phyloP scores from a whole-genome alignment of 1,140 invertebrate species.

The Halotydeus destructor region DNA sequence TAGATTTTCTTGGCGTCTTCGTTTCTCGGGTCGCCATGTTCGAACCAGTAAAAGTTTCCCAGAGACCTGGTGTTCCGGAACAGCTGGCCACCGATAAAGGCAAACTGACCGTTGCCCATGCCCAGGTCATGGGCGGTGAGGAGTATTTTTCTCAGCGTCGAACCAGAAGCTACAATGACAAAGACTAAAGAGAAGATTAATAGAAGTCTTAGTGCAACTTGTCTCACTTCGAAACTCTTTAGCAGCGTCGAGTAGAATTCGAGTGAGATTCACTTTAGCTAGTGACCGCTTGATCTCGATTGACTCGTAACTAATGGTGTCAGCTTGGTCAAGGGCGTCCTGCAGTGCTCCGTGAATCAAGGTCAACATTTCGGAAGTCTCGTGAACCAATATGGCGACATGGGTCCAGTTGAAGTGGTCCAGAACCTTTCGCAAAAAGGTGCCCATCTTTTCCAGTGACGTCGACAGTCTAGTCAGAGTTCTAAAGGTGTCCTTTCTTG shows the following conservation, averaged over 20 bases:
- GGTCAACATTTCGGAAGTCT: conserved; percentile 4
- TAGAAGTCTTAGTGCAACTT: background rate
- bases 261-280: conserved; percentile 2
- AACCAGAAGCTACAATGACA: conserved; percentile 2
- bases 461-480: conserved; percentile 37
- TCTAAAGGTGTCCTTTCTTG: conserved; percentile 62
- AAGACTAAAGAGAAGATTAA: conserved; percentile 3
- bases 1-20: conserved; percentile 17
- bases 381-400: conserved; percentile 8
- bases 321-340: background rate
- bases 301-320: background rate
- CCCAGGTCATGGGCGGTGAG: conserved; percentile 13
- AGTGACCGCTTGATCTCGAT: conserved; percentile 8
- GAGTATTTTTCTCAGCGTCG: conserved; percentile 13
- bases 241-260: conserved; percentile 1
- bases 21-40: conserved; percentile 6
- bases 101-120: conserved; percentile 16
- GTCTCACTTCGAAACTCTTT: conserved; percentile 6
- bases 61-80: conserved; percentile 4
- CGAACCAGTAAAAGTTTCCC: conserved; percentile 12
- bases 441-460: conserved; percentile 8
- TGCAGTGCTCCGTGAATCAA: conserved; percentile 1
- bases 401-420: conserved; percentile 5
- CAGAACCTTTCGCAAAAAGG: conserved; percentile 5
- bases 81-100: conserved; percentile 11